Evolutionary conservation across 2,113 vertebrate genomes (phyloP), one percentile per base, ranked within the genome.

Genomic region (Lycaon pictus): DNA sequence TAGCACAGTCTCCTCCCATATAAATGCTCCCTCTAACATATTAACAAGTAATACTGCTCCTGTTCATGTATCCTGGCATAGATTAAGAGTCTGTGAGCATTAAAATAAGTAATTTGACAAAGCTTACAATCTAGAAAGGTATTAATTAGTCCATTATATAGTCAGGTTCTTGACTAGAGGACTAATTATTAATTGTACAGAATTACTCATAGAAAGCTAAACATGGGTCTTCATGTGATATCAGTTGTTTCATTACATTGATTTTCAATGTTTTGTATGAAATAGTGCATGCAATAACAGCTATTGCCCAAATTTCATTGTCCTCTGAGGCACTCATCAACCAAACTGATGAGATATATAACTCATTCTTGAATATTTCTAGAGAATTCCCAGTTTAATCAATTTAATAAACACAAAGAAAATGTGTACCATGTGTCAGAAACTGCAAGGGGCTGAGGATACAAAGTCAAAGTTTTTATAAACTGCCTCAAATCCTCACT

Each of bases 51-150:
- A 79, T 63, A 37, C 7, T 35, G 90, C 84, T 89, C 76, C 32
- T 95, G 96, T 74, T 97, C 74, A 88, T 62, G 84, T 86, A 91
- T 81, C 63, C 58, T 16, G 6, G 35, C 80, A 67, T 96, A 96
- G 91, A 94, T 97, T 92, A 96, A 97, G 89, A 92, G 62, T 2
- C 62, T 51, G 37, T 83, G 60, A 96, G 58, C 71, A 87, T 97
- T 80, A 90, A 86, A 94, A 97, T 74, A 67, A 97, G 67, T 35
- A 6, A 98, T 96, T 95, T 95, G 90, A 53, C 88, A 93, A 98
- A 93, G 72, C 92, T 96, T 81, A 95, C 63, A 85, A 93, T n/a
- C 37, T 98, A 23, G 60, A 93, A 85, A 92, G 81, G 35, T 83
- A 37, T 90, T 91, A 88, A 62, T 92, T 69, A 96, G 91, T 94